Evolutionary conservation across 2,797 vertebrate species (phyloP), one percentile per base, ranked within the genome.

Genomic region (Pseudotriccus pelzelni): DNA sequence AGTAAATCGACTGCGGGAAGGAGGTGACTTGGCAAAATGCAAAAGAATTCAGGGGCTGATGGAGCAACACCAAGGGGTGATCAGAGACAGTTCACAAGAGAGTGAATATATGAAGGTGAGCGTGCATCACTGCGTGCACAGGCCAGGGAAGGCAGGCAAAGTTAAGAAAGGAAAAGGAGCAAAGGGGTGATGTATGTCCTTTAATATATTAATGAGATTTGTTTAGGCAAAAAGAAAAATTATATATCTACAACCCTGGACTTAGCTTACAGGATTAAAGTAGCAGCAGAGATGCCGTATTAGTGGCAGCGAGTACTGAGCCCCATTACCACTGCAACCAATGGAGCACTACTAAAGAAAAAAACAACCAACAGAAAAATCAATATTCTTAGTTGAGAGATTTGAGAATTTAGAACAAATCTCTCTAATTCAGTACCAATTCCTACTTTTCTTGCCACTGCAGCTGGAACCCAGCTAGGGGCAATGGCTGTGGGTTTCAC

Each of bases 1-100:
- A 93, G 95, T 94, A 96, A 80, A 86, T n/a, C 67, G 85, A 81
- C 47, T 28, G 87, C 16, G 43, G 93, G 50, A 94, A 92, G 73
- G 85, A 90, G 84, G 87, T 94, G 90, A 93, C 63, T 86, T 88
- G 74, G 91, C 63, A 91, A 88, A 75, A 52, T 58, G 70, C 59
- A 60, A 12, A 93, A 80, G 68, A 76, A 47, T 52, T 73, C 3
- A 16, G 91, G 87, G 89, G 63, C 88, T 94, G 55, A 3, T 2
- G 68, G 19, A 93, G 83, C 77, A 92, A 49, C 4, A 21, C 3
- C 78, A 89, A 43, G 21, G 67, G 44, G 58, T 60, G 49, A 24
- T 13, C 90, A 47, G 64, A 85, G 70, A 53, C 5, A 39, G 62
- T 14, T 46, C 43, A 64, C 24, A 25, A 59, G 34, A 27, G 18